Evolutionary conservation across 2,797 vertebrate genomes (phyloP), one percentile per base, ranked within the genome.

Genomic region (Onychomys leucogaster): DNA sequence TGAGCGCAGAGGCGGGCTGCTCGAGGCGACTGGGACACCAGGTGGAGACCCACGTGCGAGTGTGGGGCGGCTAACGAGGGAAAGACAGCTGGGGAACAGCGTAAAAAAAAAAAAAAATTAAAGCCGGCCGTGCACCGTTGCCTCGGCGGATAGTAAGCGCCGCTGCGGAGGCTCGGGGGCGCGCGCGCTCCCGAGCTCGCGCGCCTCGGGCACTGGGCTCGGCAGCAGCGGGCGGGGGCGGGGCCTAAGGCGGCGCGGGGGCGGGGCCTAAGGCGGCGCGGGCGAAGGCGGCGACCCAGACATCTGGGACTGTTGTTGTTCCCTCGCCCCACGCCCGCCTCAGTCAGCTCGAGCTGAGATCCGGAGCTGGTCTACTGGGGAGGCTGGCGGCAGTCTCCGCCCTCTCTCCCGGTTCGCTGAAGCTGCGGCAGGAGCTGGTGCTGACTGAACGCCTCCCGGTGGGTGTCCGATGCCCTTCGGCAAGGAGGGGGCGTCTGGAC

Each of bases 241-340:
- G 96, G 84, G 82, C 91, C n/a, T n/a, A n/a, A 37, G 8, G 17
- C 16, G 61, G 93, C 23, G 11, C 41, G 21, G 88, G 94, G 94
- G 94, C 89, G 94, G 89, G 73, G 82, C 81, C 63, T 80, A 52
- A n/a, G 71, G 81, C 81, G 61, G 88, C 3, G n/a, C 21, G 89
- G 95, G 96, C 90, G 96, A 93, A 57, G 55, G 92, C 49, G 27
- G 19, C 0, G 91, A 95, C 90, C 90, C 77, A 97, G 97, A 87
- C 96, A 93, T 88, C 93, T 94, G 92, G 96, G 97, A 78, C 96
- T 97, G 96, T 97, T 97, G 96, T 97, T 97, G 96, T 98, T 95
- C 91, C 89, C 76, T 76, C 4, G n/a, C 27, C 10, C 41, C 75
- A 46, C 65, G 85, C 71, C 52, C 14, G 93, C 63, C 65, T 55